These are phyloP conservation scores for Drosophila sulfurigaster DNA, from an alignment of 1,140 invertebrate genomes.

Conservation along the genomic window DNA sequence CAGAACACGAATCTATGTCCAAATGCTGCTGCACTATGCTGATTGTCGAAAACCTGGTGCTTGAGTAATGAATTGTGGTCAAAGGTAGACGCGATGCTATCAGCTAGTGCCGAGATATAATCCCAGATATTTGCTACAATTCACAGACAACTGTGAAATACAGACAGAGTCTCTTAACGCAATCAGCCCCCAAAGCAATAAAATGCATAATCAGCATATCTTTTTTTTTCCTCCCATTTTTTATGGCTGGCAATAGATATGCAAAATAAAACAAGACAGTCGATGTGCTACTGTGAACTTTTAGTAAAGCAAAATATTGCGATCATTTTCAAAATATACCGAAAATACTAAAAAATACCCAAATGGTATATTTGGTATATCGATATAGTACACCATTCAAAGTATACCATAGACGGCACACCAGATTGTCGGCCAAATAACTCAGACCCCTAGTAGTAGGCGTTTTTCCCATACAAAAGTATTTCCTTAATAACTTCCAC, in stretches of 20 bases:
- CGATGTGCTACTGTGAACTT: no score
- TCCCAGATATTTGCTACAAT: slow-evolving; percentile 10
- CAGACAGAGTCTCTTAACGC: slow-evolving; percentile 33
- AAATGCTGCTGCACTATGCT: slow-evolving; percentile 1
- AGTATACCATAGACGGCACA: no score
- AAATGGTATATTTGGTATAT: no score
- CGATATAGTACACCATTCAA: no score
- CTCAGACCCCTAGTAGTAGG: no score
- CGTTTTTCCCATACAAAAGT: no score
- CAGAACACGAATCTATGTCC: slow-evolving; percentile 1
- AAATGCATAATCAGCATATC: slow-evolving; percentile 75
- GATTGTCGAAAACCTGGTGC: slow-evolving; percentile 9
- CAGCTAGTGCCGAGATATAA: not conserved
- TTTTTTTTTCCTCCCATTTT: slow-evolving; percentile 37
- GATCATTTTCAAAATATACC: no score
- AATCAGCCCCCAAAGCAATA: slow-evolving; percentile 68
- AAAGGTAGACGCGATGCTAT: not conserved
- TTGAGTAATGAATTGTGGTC: slow-evolving; percentile 11
- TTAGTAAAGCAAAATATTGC: no score
- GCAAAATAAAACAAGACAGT: slow-evolving; percentile 60
- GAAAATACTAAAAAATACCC: no score
- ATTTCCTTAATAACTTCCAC: no score
- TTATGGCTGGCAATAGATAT: slow-evolving; percentile 69
- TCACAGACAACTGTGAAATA: slow-evolving; percentile 7
- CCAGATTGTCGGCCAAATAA: no score